Base-by-base conservation (phyloP, 2,888 invertebrate species). In the Sphinx pinastri region DNA sequence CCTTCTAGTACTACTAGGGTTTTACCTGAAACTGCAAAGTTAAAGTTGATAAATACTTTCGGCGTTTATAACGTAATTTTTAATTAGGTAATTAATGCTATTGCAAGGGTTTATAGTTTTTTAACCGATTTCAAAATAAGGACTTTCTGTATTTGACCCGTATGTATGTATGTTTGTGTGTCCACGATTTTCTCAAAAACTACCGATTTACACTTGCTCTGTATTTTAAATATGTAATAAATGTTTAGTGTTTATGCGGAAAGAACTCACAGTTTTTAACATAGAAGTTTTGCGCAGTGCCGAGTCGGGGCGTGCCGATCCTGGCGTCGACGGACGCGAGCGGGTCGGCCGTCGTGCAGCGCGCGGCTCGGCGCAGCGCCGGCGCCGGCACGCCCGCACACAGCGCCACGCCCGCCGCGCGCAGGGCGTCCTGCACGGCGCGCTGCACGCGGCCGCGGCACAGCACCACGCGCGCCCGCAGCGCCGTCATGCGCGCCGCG, bases 1-100 rank as follows among this genome's bases (percentile, higher is more conserved):
- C 98, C 98, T 88, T 99, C 99, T 78, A 99, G 96, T 77, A 97
- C 97, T 98, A 99, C 98, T 49, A 99, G 90, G 0, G 98, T 98
- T 93, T 99, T 99, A 38, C 93, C 91, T 0, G 95, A 92, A 79
- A 95, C 96, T 96, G 86, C 4, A 73, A 72, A 49, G 14, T 14
- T 68, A 6, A 16, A 19, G 25, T 2, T 57, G 55, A 45, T 38
- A 14, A 67, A 66, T 58, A 55, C 1, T 13, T 51, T 7, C 4
- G 5, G 38, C 4, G 38, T 38, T 38, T 1, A 38, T 7, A 38
- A 38, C 38, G 38, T 38, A 7, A 38, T 38, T 38, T 38, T 38
- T 38, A n/a, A 25, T 38, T 5, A 38, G 2, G 38, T 38, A 14
- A 52, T 3, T 52, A 2, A 6, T n/a, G 14, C 4, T n/a, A 52